Evolutionary conservation across 2,113 vertebrate genomes (phyloP), one percentile per base, ranked within the genome.

Genomic region (Ranitomeya variabilis): DNA sequence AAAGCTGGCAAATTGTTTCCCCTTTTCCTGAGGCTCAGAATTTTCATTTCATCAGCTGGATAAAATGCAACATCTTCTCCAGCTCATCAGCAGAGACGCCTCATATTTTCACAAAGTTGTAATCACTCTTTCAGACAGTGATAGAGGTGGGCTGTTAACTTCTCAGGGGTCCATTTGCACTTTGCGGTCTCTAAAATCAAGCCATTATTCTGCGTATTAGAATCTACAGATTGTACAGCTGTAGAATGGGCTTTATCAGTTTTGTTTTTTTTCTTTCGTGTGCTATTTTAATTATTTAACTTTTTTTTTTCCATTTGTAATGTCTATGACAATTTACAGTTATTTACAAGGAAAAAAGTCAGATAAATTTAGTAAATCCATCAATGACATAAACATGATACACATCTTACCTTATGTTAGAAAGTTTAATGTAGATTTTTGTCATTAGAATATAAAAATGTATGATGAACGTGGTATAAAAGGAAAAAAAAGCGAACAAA

Each of bases 1-100:
- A 88, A 89, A 89, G 60, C 87, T 89, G 87, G 81, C 87, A 89
- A 85, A 85, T 89, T 83, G 71, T 89, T 89, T 89, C 81, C 87
- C 81, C 73, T 85, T 89, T 89, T 88, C 87, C 87, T 88, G 37
- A 88, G 87, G 80, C 87, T 83, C 71, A 64, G 31, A 83, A 74
- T 83, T 37, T 88, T 88, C 87, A 88, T 88, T 83, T 89, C 82
- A 84, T 89, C 87, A 89, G 87, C 82, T 37, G 81, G 74, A 89
- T 89, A 89, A 88, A 89, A 85, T 85, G 82, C 81, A 67, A 74
- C 60, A n/a, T 67, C 73, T 83, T 88, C 80, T 78, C 59, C 31
- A 66, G 80, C 71, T 88, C 87, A 84, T 85, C 82, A 79, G 26
- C 69, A 55, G 23, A 89, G 73, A 67, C 10, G 13, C 73, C 76